A percentile compares a stretch with the other conserved stretches of the same genome.
Evolutionary conservation across 2,888 invertebrate genomes (phyloP).

Genomic region (Fragum fragum): DNA sequence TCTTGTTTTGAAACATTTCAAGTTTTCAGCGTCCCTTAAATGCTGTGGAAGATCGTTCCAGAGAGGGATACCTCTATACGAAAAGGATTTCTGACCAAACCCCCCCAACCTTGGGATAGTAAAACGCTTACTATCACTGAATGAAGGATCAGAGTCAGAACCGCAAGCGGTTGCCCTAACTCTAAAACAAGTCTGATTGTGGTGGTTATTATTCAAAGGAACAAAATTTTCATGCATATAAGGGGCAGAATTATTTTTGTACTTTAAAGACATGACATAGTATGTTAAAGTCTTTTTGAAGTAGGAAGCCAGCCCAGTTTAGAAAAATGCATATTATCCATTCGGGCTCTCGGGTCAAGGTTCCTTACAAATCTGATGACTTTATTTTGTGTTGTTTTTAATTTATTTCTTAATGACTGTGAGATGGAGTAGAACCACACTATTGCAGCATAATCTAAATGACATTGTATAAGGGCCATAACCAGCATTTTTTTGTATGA

Average conservation of each 20-base stretch:
- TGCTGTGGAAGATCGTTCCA: neutral
- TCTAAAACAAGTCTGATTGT: too few species aligned
- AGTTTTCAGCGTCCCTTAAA: too few species aligned
- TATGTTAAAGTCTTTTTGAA: neutral
- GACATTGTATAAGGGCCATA: too few species aligned
- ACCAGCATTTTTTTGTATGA: constrained; percentile 21
- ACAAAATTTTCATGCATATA: neutral
- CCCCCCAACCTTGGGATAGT: neutral
- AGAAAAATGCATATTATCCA: too few species aligned
- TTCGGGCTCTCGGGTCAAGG: constrained; percentile 5
- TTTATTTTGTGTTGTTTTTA: constrained; percentile 3
- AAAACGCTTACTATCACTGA: neutral
- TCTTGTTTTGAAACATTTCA: too few species aligned
- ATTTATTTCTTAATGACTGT: neutral
- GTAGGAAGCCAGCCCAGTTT: constrained; percentile 8
- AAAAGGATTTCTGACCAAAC: constrained; percentile 5
- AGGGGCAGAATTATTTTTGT: neutral
- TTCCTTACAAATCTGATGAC: constrained; percentile 5
- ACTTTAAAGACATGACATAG: constrained; percentile 1
- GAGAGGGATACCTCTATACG: neutral
- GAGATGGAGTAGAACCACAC: constrained; percentile 5
- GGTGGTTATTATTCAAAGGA: too few species aligned
- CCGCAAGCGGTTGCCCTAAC: too few species aligned
- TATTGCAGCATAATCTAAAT: neutral
- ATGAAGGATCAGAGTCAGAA: too few species aligned